Conservation (phyloP, 1,140 invertebrate species). For the Globodera ellingtonae region DNA sequence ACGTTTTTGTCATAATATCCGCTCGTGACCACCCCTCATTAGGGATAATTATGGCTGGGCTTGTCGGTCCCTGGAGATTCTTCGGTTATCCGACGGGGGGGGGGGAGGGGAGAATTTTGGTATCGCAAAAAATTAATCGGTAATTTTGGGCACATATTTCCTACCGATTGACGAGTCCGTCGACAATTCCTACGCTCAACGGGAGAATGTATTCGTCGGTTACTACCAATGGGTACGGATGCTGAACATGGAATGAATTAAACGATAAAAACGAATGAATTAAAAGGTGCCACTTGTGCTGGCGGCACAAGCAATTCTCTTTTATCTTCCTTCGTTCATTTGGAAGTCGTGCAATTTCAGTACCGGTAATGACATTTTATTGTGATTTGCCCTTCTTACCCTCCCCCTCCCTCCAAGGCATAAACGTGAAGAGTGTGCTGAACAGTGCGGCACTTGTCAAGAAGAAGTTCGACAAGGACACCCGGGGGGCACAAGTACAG, state of each 20-base stretch:
- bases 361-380: slow-evolving; percentile 47
- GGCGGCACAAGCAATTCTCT: slow-evolving; percentile 60
- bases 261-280: background rate
- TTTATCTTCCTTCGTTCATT: slow-evolving; percentile 62
- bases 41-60: no score
- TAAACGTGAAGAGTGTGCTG: slow-evolving; percentile 61
- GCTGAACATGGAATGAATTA: slow-evolving; percentile 55
- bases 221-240: slow-evolving; percentile 70
- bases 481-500: slow-evolving; percentile 52
- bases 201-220: slow-evolving; percentile 51
- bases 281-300: slow-evolving; percentile 48
- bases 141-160: slow-evolving; percentile 54
- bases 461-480: slow-evolving; percentile 58
- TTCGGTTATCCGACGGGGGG: no score
- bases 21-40: no score
- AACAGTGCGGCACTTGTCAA: slow-evolving; percentile 61
- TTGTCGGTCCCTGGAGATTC: no score
- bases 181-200: slow-evolving; percentile 51
- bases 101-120: no score
- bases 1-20: background rate
- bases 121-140: background rate
- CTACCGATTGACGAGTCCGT: slow-evolving; percentile 58
- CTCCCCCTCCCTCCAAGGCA: slow-evolving; percentile 41
- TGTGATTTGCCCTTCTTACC: background rate
- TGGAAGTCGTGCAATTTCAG: slow-evolving; percentile 61